phyloP scores from a whole-genome alignment of 2,113 vertebrate genomes.

The Colinus virginianus region DNA sequence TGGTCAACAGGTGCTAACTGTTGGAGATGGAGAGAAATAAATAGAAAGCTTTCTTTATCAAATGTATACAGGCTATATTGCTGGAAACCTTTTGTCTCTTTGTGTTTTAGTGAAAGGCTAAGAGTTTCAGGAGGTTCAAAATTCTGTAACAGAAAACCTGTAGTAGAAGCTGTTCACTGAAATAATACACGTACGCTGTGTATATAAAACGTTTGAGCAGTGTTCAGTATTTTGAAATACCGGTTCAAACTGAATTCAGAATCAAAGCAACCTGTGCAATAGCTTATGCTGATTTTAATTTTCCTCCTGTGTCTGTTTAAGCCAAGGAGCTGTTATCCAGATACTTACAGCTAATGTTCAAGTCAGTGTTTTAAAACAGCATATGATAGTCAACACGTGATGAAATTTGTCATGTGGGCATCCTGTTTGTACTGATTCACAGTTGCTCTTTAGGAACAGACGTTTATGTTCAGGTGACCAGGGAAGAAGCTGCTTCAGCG shows the following conservation, averaged over 20 bases:
- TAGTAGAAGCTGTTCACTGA: not conserved
- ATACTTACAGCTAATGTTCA: not conserved
- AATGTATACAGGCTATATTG: not conserved
- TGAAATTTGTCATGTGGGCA: not conserved
- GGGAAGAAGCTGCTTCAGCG: not conserved
- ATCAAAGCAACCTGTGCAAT: not conserved
- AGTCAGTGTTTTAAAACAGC: not conserved
- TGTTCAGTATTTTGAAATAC: not conserved
- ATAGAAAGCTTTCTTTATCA: not conserved
- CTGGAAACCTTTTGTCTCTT: not conserved
- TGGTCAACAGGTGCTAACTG: accelerated
- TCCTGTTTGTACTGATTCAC: not conserved
- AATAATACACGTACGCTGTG: accelerated
- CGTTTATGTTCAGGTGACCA: not conserved
- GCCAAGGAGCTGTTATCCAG: not conserved
- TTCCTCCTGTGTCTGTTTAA: not conserved
- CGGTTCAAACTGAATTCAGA: not conserved
- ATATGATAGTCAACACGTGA: not conserved
- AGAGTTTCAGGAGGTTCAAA: not conserved
- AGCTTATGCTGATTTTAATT: not conserved
- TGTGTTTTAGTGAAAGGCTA: not conserved
- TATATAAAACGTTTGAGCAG: too few species aligned
- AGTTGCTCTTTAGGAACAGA: not conserved
- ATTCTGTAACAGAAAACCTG: not conserved
- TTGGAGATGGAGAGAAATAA: not conserved